Evolutionary conservation across 1,140 invertebrate species (phyloP), one percentile per base, ranked within the genome.

Genomic region (Sinella curviseta): DNA sequence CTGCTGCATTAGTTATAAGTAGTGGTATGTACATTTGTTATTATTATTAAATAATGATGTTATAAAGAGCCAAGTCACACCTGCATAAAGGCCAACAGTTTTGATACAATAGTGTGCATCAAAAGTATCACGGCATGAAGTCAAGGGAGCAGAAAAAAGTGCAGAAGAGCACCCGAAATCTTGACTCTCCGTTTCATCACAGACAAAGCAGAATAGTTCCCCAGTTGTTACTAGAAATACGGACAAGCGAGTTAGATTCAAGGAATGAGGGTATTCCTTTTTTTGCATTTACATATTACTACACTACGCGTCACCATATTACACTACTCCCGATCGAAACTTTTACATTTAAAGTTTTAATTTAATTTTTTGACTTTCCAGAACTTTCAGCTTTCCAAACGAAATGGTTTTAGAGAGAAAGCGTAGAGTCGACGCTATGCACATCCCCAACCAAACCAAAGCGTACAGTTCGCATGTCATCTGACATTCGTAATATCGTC

Each of bases 81-180:
- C 90, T 87, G 89, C 88, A 86, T 88, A 90, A 33, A 90, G 86
- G 76, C 93, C 93, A 35, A 91, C 91, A 54, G 92, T 91, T 90
- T 97, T 97, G 82, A 97, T 90, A 87, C 95, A 97, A 87, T 92
- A 97, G 81, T 90, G 88, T 26, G 94, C 93, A 86, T 93, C 91
- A 86, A 92, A 93, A 48, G 96, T 90, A 86, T 94, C 89, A 85
- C 90, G 87, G 86, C 95, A 97, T 79, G 89, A 88, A 80, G 88
- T 85, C 31, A 92, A 89, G 83, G 90, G 85, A 77, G 91, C 89
- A 57, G 82, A 75, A 85, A 94, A 92, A 82, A 92, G 86, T 54
- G 89, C 87, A 86, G 95, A 93, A 80, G 91, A 89, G 88, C 95
- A 96, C 86, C 93, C 91, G 85, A 92, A 80, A 67, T 80, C 78